Evolutionary conservation across 2,113 vertebrate genomes (phyloP), one percentile per base, ranked within the genome.

Genomic region (Chauna torquata): DNA sequence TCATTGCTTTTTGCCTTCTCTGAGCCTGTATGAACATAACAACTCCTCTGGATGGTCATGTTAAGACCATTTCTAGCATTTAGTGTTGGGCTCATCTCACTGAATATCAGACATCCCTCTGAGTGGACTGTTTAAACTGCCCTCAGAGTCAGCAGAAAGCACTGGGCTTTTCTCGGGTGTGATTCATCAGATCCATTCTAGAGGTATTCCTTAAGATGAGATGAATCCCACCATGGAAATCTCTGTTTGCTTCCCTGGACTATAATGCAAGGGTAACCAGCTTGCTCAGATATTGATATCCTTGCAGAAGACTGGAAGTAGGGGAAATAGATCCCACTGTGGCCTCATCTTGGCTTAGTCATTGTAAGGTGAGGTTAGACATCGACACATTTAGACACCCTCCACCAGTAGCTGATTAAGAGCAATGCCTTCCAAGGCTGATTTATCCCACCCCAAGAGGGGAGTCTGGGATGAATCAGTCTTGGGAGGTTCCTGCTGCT

Each of bases 11-110:
- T 91, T 78, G 20, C 23, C 47, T 95, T 77, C 68, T n/a, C 42
- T 58, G 42, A 71, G 27, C 45, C 54, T 89, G 65, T 82, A 14
- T 52, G 90, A 94, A 16, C 55, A n/a, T 2, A 15, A 55, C 28
- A 76, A 23, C 20, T 64, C 57, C 50, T 82, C 2, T 0, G 23
- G 47, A 50, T 50, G 34, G 42, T 44, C 55, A 40, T 0, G 7
- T 12, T 54, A 64, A 71, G 77, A 92, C 20, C n/a, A 86, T 47
- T 92, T 87, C 61, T 94, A 72, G 55, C 20, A 47, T n/a, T 42
- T 16, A 32, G 23, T 57, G 24, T 24, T 42, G 7, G 50, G 50
- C 23, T 89, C 4, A 49, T 22, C 40, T 58, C 94, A 88, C 45
- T 13, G 47, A 59, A 82, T 1, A 0, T 78, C 69, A 89, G 50